These are phyloP conservation scores for Cantharis rufa DNA, from an alignment of 2,888 invertebrate species.

Conservation along the genomic window DNA sequence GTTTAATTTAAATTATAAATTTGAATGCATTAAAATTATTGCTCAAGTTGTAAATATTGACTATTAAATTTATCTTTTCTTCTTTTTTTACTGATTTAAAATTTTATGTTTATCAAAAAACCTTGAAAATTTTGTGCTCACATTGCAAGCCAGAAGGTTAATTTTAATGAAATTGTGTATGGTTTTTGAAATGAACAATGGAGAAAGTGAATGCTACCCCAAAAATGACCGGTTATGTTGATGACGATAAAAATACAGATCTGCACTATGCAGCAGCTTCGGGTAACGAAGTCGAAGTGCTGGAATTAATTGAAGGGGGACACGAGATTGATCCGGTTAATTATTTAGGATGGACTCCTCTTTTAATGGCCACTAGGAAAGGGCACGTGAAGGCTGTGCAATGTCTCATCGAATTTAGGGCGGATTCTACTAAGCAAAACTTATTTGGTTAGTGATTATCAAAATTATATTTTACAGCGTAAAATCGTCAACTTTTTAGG, in stretches of 20 bases:
- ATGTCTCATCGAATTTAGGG: constrained; percentile 44
- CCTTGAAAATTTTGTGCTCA: neutral
- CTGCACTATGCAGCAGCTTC: constrained; percentile 47
- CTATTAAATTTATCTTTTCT: neutral
- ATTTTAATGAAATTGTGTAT: neutral
- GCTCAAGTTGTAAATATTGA: constrained; percentile 9
- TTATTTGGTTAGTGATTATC: constrained; percentile 44
- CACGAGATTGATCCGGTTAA: constrained; percentile 47
- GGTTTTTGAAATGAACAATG: neutral
- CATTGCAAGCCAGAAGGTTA: neutral
- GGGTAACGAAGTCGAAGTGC: constrained; percentile 39
- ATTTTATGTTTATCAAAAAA: neutral
- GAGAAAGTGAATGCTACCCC: neutral
- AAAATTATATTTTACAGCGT: neutral
- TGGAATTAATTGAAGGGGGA: constrained; percentile 33
- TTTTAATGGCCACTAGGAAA: constrained; percentile 52
- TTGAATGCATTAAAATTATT: constrained; percentile 2
- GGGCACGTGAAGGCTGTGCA: constrained; percentile 44
- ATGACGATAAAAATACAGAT: constrained; percentile 48
- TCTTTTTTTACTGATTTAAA: neutral
- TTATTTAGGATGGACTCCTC: constrained; percentile 52
- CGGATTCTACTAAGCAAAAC: constrained; percentile 49
- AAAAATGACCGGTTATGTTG: constrained; percentile 32
- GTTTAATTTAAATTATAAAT: constrained; percentile 4
- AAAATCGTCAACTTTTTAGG: constrained; percentile 36